phyloP scores from a whole-genome alignment of 2,888 invertebrate genomes.

The Hyalella azteca region DNA sequence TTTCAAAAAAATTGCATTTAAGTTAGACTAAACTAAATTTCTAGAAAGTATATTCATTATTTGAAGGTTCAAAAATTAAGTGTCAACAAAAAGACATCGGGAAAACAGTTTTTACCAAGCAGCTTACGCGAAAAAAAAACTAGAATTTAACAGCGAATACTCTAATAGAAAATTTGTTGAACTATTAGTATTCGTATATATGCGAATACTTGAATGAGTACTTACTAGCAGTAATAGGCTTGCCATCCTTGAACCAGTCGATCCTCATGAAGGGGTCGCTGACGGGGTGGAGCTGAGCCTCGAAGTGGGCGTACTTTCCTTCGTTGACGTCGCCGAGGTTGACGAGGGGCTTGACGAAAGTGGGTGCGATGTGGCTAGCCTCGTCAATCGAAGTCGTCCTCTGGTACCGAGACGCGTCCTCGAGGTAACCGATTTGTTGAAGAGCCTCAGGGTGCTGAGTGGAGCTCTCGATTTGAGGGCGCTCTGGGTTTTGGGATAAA shows the following conservation, averaged over 20 bases:
- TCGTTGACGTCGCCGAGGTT: conserved; percentile 86
- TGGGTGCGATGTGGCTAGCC: conserved; percentile 78
- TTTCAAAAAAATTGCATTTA: too few relatives aligned
- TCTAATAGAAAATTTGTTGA: too few relatives aligned
- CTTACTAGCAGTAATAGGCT: conserved; percentile 87
- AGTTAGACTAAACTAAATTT: too few relatives aligned
- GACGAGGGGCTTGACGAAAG: conserved; percentile 85
- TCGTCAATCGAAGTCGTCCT: conserved; percentile 80
- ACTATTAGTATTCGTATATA: too few relatives aligned
- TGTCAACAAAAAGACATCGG: too few relatives aligned
- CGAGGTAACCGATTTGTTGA: conserved; percentile 58
- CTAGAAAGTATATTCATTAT: too few relatives aligned
- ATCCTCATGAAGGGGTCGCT: conserved; percentile 93
- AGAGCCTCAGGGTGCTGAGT: conserved; percentile 87
- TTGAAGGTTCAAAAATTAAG: too few relatives aligned
- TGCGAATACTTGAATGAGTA: too few relatives aligned
- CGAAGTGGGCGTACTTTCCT: conserved; percentile 90
- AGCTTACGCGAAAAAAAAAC: too few relatives aligned
- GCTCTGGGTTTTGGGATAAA: too few relatives aligned
- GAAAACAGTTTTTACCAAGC: too few relatives aligned
- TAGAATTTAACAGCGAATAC: too few relatives aligned
- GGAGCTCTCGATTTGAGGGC: conserved; percentile 82
- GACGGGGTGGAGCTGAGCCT: conserved; percentile 88
- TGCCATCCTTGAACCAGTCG: conserved; percentile 93
- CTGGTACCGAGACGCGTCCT: conserved; percentile 78